Evolutionary conservation across 2,888 invertebrate genomes (phyloP), one percentile per base, ranked within the genome.

Genomic region (Caenorhabditis sp.): DNA sequence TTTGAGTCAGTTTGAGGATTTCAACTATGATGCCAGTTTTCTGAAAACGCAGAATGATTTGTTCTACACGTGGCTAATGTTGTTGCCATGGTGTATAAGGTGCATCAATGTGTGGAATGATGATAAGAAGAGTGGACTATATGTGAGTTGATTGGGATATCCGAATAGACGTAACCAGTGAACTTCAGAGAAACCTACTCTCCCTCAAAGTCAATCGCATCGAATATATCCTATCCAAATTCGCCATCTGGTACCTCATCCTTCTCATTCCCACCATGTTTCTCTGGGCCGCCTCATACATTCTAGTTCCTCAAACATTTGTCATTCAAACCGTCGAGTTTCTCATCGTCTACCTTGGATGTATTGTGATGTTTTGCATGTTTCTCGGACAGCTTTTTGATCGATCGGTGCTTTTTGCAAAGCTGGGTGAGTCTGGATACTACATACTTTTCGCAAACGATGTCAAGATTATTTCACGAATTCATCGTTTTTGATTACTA

Each of bases 161-260:
- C 1, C 8, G 21, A 20, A 26, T 20, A 14, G 12, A n/a, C 21
- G 20, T 20, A 20, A 17, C 10, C 23, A n/a, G 17, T 14, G 14
- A 0, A 25, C 10, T 23, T 1, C 56, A 70, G 70, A 63, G 56
- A 31, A 59, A 38, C 14, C 12, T 70, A n/a, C 20, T 63, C 0
- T 26, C 38, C 1, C 38, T 70, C 21, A 31, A 43, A n/a, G 50
- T 49, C 20, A 59, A 63, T 1, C 38, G 70, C 10, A 17, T 52
- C n/a, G 59, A 63, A 27, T 70, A 70, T 49, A 59, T 66, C 49
- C 36, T 65, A 10, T 65, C 70, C 1, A 70, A 70, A 27, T 70
- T 63, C 31, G 57, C 52, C 1, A 31, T 66, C n/a, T 66, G 66
- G 65, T 70, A 63, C 59, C 43, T 49, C 1, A 62, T 70, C 21